These are phyloP conservation scores for Ophonus ardosiacus DNA, from an alignment of 2,888 invertebrate genomes.

Conservation along the genomic window DNA sequence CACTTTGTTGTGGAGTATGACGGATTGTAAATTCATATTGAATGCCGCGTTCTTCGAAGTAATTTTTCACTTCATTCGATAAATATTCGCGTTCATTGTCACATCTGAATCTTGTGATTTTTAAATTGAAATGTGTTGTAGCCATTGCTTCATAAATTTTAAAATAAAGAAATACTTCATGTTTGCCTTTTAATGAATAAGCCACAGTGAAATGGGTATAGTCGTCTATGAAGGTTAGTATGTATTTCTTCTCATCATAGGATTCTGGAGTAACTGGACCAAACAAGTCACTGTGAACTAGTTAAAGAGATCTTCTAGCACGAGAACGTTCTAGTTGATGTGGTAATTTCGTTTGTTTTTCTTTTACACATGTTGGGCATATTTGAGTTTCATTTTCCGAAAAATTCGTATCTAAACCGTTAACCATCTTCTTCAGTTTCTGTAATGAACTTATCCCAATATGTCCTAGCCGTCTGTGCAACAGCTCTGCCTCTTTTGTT, in stretches of 20 bases:
- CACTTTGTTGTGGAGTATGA: constrained; percentile 69
- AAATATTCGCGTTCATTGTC: constrained; percentile 70
- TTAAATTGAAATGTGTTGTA: constrained; percentile 67
- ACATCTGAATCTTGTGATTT: constrained; percentile 67
- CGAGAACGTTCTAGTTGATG: no score
- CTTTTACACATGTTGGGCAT: no score
- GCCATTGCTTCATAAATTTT: constrained; percentile 68
- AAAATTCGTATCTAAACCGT: no score
- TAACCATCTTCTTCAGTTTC: no score
- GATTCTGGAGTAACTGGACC: constrained; percentile 68
- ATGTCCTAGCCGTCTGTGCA: no score
- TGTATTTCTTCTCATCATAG: constrained; percentile 65
- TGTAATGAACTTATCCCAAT: no score
- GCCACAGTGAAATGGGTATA: constrained; percentile 67
- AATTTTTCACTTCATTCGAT: constrained; percentile 68
- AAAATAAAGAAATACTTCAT: constrained; percentile 67
- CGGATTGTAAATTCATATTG: constrained; percentile 67
- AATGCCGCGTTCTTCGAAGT: constrained; percentile 67
- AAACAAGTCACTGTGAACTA: constrained; percentile 68
- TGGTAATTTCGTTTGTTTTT: no score
- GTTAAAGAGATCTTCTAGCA: neutral
- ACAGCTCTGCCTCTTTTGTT: no score
- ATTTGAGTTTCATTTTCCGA: no score
- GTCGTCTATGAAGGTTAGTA: constrained; percentile 68
- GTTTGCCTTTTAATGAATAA: constrained; percentile 66